phyloP scores from a whole-genome alignment of 92 coral and sea anemone genomes.

The Isaurus tuberculatus region DNA sequence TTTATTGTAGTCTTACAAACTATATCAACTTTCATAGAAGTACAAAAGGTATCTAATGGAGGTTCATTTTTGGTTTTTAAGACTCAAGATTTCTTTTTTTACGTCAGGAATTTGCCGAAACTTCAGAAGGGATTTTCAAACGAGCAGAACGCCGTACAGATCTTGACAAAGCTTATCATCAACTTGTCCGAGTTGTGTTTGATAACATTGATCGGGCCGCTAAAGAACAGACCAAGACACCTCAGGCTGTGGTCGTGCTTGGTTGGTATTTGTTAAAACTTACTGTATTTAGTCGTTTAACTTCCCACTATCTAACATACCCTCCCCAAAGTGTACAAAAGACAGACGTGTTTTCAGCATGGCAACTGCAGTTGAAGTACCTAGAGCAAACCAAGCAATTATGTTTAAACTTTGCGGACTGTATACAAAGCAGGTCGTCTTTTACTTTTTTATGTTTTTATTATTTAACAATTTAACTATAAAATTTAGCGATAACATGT shows the following conservation, averaged over 20 bases:
- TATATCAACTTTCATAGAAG: too few relatives aligned
- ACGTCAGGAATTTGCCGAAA: constrained; percentile 87
- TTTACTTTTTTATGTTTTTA: background rate
- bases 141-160: constrained; percentile 97
- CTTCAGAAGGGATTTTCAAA: constrained; percentile 92
- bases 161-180: constrained; percentile 90
- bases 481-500: too few relatives aligned
- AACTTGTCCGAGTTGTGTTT: constrained; percentile 83
- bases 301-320: background rate
- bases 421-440: too few relatives aligned
- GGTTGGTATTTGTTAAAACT: constrained; percentile 62
- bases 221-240: constrained; percentile 88
- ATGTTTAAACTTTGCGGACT: too few relatives aligned
- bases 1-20: too few relatives aligned
- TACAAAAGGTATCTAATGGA: background rate
- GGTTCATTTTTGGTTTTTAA: background rate
- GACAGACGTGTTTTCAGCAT: too few relatives aligned
- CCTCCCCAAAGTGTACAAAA: too few relatives aligned
- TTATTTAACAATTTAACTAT: too few relatives aligned
- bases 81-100: background rate
- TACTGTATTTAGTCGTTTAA: background rate
- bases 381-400: too few relatives aligned
- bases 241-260: constrained; percentile 89
- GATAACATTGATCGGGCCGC: constrained; percentile 93
- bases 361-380: too few relatives aligned